Conservation (phyloP, 1,140 invertebrate species). For the Portunus trituberculatus region DNA sequence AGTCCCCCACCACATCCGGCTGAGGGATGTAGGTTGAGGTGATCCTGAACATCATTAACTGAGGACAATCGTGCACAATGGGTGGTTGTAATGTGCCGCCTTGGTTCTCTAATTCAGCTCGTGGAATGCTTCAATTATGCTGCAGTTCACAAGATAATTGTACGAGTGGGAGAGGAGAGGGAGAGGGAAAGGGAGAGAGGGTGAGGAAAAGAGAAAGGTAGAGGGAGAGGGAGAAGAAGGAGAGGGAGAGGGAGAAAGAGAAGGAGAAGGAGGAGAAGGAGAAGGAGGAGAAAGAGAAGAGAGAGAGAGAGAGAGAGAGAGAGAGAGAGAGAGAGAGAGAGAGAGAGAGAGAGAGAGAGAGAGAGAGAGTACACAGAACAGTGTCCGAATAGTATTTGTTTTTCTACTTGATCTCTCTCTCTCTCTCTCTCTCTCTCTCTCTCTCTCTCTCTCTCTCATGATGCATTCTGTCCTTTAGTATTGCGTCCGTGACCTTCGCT, state of each 20-base stretch:
- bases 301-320: slow-evolving; percentile 43
- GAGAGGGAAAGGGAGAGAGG: slow-evolving; percentile 51
- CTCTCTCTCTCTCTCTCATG: slow-evolving; percentile 54
- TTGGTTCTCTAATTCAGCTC: too few species aligned
- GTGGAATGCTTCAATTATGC: too few species aligned
- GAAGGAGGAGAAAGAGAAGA: background rate
- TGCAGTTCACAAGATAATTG: background rate
- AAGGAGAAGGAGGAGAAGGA: background rate
- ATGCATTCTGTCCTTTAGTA: too few species aligned
- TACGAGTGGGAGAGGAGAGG: background rate
- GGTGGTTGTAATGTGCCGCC: too few species aligned
- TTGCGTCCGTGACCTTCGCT: too few species aligned
- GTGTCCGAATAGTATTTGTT: too few species aligned
- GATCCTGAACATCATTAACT: too few species aligned
- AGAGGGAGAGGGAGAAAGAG: background rate
- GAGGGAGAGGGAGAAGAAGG: background rate
- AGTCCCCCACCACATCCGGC: too few species aligned
- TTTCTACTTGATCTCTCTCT: background rate
- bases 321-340: slow-evolving; percentile 30
- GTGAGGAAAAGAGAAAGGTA: slow-evolving; percentile 26
- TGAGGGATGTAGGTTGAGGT: too few species aligned
- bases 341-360: background rate
- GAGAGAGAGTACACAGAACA: too few species aligned
- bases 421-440: slow-evolving; percentile 44
- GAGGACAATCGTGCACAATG: too few species aligned